These are phyloP conservation scores for Oreochromis tanganicae DNA, from an alignment of 2,113 vertebrate genomes.

Conservation along the genomic window DNA sequence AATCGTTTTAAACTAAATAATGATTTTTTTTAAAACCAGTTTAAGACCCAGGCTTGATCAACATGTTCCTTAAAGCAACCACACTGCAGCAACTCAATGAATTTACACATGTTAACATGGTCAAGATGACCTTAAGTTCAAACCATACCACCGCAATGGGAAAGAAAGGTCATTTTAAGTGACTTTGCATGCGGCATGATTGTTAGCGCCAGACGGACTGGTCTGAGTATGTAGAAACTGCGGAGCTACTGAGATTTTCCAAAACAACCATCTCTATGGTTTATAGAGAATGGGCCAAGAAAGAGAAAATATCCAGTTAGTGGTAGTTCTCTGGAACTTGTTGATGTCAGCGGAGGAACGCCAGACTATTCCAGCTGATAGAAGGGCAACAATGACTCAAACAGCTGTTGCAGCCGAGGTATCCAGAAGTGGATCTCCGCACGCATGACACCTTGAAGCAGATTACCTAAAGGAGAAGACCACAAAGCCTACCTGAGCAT, in stretches of 20 bases:
- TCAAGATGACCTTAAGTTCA: background rate
- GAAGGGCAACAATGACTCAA: background rate
- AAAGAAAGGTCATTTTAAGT: background rate
- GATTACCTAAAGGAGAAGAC: background rate
- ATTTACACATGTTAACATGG: background rate
- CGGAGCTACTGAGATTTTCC: background rate
- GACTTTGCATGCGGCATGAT: background rate
- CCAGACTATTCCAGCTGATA: background rate
- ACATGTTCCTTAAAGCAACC: background rate
- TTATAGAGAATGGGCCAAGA: background rate
- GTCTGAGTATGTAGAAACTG: background rate
- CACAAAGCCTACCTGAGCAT: background rate
- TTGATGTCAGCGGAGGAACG: background rate
- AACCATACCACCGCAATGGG: background rate
- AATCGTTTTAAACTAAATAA: background rate
- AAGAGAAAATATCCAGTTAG: background rate
- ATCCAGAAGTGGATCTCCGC: background rate
- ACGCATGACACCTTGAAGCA: background rate
- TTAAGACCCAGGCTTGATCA: background rate
- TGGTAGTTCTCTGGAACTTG: background rate
- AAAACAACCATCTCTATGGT: background rate
- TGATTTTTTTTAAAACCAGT: fast-evolving
- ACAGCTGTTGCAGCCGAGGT: background rate
- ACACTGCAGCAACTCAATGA: background rate
- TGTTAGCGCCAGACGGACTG: background rate